These are phyloP conservation scores for Hylaeus volcanicus DNA, from an alignment of 1,140 invertebrate species.

Conservation along the genomic window DNA sequence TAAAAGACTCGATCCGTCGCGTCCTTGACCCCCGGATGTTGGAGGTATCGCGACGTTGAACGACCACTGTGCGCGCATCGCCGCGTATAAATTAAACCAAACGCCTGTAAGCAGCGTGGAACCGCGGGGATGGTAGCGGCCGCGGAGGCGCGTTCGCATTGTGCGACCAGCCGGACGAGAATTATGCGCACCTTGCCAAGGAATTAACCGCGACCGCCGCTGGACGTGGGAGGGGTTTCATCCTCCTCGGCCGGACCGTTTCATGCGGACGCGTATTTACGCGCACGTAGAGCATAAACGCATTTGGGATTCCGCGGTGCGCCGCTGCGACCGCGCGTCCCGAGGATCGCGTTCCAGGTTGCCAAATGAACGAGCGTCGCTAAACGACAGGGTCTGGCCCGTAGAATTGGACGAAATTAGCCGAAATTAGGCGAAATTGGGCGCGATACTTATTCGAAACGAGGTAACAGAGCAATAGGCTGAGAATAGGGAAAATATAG, in stretches of 20 bases:
- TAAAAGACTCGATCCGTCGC: not conserved
- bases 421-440: too few species aligned
- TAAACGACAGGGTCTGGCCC: not conserved
- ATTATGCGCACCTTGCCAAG: slow-evolving; percentile 56
- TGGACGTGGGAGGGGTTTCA: slow-evolving; percentile 4
- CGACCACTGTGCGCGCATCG: not conserved
- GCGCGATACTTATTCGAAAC: too few species aligned
- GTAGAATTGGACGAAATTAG: too few species aligned
- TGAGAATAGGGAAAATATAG: too few species aligned
- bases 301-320: not conserved
- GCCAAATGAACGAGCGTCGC: not conserved
- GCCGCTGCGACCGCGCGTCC: slow-evolving; percentile 29
- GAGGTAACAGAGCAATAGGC: too few species aligned
- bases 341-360: slow-evolving; percentile 10
- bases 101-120: slow-evolving; percentile 20
- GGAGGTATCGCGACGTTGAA: not conserved
- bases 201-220: slow-evolving; percentile 57
- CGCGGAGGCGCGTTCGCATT: slow-evolving; percentile 34
- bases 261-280: not conserved
- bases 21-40: not conserved
- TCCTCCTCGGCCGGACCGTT: not conserved
- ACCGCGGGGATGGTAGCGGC: slow-evolving; percentile 2
- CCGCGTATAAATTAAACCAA: slow-evolving; percentile 55
- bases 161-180: slow-evolving; percentile 47
- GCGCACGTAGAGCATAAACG: not conserved